A percentile compares a stretch with the other conserved stretches of the same genome.
These are phyloP conservation scores for Calonectris borealis DNA, from an alignment of 2,113 vertebrate species.

Conservation along the genomic window DNA sequence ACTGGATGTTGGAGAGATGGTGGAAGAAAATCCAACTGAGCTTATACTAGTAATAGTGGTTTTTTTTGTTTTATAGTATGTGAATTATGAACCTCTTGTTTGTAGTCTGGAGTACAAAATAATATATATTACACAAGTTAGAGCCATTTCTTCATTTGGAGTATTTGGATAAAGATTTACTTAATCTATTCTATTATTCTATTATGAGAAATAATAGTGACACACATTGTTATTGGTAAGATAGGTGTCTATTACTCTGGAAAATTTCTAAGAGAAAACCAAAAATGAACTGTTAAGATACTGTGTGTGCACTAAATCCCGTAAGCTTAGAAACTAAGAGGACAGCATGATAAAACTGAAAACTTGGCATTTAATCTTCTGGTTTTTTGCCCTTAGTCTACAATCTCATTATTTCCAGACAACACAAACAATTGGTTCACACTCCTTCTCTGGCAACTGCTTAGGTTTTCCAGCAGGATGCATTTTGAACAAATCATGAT, in stretches of 20 bases:
- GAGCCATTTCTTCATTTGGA: conserved; percentile 18
- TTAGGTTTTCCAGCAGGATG: conserved; percentile 42
- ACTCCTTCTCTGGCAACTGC: conserved; percentile 38
- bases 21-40: neutral
- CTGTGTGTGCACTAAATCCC: neutral
- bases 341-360: neutral
- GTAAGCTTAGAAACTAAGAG: neutral
- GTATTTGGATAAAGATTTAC: conserved; percentile 52
- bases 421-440: conserved; percentile 60
- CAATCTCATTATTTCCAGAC: conserved; percentile 44
- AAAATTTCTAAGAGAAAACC: neutral
- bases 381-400: neutral
- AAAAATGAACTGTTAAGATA: neutral
- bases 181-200: conserved; percentile 40
- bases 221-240: neutral
- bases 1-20: neutral
- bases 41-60: neutral
- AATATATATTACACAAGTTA: conserved; percentile 2
- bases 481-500: conserved; percentile 29
- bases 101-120: conserved; percentile 10
- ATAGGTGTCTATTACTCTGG: neutral
- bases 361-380: neutral
- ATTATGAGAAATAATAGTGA: conserved; percentile 34
- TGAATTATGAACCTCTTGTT: conserved; percentile 22
- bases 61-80: neutral